Evolutionary conservation across 1,140 invertebrate species (phyloP).

Genomic region (Tetramorium alpestre): DNA sequence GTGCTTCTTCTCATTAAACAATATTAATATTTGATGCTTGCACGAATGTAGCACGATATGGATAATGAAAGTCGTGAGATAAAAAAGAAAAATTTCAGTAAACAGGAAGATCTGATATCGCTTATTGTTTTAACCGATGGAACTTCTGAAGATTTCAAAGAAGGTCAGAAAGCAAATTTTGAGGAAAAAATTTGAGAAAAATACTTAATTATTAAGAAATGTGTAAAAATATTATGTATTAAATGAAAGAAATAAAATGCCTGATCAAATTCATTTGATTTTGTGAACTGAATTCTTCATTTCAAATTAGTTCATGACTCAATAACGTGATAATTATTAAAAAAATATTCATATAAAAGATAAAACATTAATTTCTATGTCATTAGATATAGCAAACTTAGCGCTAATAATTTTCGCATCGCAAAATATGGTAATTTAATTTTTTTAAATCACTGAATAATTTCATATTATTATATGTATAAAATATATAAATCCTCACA

Average conservation of each 20-base stretch:
- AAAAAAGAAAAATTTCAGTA: not conserved
- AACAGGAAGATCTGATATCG: slow-evolving; percentile 41
- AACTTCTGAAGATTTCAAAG: not conserved
- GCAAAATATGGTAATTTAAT: not conserved
- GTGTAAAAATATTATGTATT: not conserved
- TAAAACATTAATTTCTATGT: slow-evolving; percentile 4
- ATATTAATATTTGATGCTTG: not conserved
- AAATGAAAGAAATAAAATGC: not conserved
- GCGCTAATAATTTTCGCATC: not conserved
- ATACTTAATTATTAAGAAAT: not conserved
- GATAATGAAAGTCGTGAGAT: not conserved
- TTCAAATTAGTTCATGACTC: not conserved
- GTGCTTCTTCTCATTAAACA: not conserved
- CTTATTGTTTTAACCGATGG: not conserved
- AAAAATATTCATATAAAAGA: slow-evolving; percentile 46
- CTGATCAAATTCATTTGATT: slow-evolving; percentile 2
- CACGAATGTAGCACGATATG: not conserved
- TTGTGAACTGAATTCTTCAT: not conserved
- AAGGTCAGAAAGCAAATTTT: not conserved
- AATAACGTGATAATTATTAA: not conserved
- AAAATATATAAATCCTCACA: not conserved
- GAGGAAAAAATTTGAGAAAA: not conserved
- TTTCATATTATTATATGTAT: not conserved
- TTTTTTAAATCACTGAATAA: not conserved
- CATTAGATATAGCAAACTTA: not conserved